Evolutionary conservation across 2,888 invertebrate genomes (phyloP), one percentile per base, ranked within the genome.

Genomic region (Ceraclea dissimilis): DNA sequence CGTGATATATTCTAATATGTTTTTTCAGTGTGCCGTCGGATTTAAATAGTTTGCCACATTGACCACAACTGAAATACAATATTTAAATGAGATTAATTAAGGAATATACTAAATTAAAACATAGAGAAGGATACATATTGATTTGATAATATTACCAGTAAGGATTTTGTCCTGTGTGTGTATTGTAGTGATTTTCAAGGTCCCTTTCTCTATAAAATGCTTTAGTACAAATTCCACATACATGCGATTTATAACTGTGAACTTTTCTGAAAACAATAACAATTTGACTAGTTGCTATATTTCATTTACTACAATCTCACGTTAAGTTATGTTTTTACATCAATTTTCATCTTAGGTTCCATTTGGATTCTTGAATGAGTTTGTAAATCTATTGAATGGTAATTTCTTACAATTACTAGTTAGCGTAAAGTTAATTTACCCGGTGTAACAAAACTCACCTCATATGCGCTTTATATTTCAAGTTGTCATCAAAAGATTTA

Each of bases 11-110:
- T 18, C 55, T 57, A 16, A 47, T 44, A 43, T 61, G 61, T n/a
- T 47, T 50, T 33, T 58, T 61, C 13, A 61, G 47, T 4, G 61
- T 44, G 13, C 17, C 13, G 21, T 54, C 56, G 1, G 61, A 49
- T 50, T 56, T 61, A 33, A 59, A 61, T 21, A 52, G 34, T 22
- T 52, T 52, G n/a, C 53, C 59, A 33, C 61, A 61, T 2, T 54
- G 22, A 20, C 57, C 56, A 43, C 61, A 61, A 22, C 61, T 61
- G 22, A 26, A 54, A 56, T 19, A 53, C 44, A 13, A 49, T 16
- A 52, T 11, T 13, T 43, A n/a, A n/a, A n/a, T n/a, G n/a, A n/a
- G n/a, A n/a, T n/a, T n/a, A n/a, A n/a, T n/a, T n/a, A n/a, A n/a
- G n/a, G n/a, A n/a, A n/a, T n/a, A n/a, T n/a, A n/a, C n/a, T n/a